These are phyloP conservation scores for Macrotis lagotis DNA, from an alignment of 2,113 vertebrate species.

Conservation along the genomic window DNA sequence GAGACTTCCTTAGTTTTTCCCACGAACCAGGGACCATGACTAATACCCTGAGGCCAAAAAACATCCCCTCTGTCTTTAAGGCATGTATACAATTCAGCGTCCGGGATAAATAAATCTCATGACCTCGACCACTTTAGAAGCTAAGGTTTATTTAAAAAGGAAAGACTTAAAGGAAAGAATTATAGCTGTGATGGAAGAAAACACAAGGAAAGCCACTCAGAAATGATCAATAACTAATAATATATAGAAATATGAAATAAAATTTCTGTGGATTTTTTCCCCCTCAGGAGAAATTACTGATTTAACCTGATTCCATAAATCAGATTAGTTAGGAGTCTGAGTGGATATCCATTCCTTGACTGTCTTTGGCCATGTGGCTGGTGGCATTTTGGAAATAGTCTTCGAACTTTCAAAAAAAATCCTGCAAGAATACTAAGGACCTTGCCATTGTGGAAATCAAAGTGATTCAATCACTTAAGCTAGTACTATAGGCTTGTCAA, in stretches of 20 bases:
- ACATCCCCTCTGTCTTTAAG: constrained; percentile 83
- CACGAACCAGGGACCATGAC: constrained; percentile 89
- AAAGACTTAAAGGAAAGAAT: constrained; percentile 72
- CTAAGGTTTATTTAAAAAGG: constrained; percentile 81
- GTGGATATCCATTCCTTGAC: constrained; percentile 48
- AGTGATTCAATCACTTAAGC: constrained; percentile 77
- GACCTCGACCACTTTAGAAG: constrained; percentile 84
- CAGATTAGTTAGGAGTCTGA: constrained; percentile 62
- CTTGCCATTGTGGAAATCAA: constrained; percentile 73
- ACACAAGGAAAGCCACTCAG: constrained; percentile 43
- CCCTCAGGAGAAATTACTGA: constrained; percentile 57
- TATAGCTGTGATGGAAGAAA: constrained; percentile 41
- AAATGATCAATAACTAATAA: constrained; percentile 55
- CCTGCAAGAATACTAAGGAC: constrained; percentile 74
- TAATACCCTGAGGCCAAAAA: constrained; percentile 90
- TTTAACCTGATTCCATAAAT: constrained; percentile 62
- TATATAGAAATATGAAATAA: constrained; percentile 55
- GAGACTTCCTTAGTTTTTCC: constrained; percentile 90
- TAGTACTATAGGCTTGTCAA: constrained; percentile 75
- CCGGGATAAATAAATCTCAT: constrained; percentile 86
- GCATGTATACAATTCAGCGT: constrained; percentile 83
- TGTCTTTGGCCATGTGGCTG: constrained; percentile 67
- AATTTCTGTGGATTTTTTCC: not conserved
- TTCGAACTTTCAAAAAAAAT: constrained; percentile 76
- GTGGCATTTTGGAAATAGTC: constrained; percentile 76